These are phyloP conservation scores for Rostratula benghalensis DNA, from an alignment of 2,113 vertebrate species.

Conservation along the genomic window DNA sequence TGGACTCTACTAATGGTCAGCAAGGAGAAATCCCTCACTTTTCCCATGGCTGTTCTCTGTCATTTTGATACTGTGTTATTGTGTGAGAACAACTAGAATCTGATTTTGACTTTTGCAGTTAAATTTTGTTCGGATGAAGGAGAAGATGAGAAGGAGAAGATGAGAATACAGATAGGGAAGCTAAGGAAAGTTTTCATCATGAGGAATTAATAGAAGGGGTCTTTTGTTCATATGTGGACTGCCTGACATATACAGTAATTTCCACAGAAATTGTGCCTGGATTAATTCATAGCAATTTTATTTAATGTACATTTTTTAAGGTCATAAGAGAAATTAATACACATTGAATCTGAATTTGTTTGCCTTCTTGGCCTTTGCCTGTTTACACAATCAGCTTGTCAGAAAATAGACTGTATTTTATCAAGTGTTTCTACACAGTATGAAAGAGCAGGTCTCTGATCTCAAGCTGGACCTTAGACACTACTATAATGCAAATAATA, in stretches of 20 bases:
- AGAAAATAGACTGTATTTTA: neutral
- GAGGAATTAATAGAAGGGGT: neutral
- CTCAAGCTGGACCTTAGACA: neutral
- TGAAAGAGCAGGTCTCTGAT: neutral
- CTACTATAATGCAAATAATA: neutral
- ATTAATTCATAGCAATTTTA: neutral
- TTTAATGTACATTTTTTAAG: neutral
- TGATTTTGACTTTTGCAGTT: neutral
- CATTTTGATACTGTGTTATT: neutral
- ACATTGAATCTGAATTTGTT: neutral
- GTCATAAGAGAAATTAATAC: neutral
- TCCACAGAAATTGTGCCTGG: neutral
- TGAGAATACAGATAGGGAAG: neutral
- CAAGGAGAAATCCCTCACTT: neutral
- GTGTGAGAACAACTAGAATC: neutral
- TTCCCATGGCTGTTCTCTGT: neutral
- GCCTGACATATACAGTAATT: neutral
- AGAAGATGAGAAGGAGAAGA: neutral
- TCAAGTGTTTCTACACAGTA: neutral
- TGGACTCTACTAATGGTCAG: neutral
- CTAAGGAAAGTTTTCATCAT: neutral
- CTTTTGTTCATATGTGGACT: slow-evolving; percentile 6
- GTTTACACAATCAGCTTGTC: neutral
- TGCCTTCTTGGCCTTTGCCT: neutral
- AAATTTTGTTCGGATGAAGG: neutral